A percentile compares a stretch with the other conserved stretches of the same genome.
Evolutionary conservation across 1,140 invertebrate genomes (phyloP).

Genomic region (Ridgeia piscesae): DNA sequence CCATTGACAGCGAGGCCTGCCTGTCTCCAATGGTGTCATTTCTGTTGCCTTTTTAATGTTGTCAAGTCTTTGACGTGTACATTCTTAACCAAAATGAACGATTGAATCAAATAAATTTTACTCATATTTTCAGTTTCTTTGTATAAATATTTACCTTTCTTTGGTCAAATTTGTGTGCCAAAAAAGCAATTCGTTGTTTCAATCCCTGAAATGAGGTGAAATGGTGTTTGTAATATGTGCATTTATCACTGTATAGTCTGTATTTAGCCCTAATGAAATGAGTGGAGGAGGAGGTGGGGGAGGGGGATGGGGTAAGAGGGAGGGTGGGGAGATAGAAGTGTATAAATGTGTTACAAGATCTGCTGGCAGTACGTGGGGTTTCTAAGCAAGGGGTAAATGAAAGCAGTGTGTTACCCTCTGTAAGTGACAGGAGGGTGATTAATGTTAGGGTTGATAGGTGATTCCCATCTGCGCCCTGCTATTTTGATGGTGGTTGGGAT

Average conservation of each 20-base stretch:
- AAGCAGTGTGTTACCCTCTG: not conserved
- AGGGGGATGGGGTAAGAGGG: too few relatives aligned
- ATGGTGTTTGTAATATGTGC: not conserved
- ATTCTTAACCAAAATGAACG: not conserved
- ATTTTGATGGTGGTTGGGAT: slow-evolving; percentile 1
- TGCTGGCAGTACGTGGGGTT: not conserved
- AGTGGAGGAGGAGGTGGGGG: too few relatives aligned
- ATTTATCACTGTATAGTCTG: too few relatives aligned
- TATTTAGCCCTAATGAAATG: too few relatives aligned
- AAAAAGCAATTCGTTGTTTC: too few relatives aligned
- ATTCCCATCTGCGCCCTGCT: not conserved
- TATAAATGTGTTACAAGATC: not conserved
- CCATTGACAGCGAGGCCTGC: not conserved
- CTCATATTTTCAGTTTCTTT: too few relatives aligned
- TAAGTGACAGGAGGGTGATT: not conserved
- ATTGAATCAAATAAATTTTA: not conserved
- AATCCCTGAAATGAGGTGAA: not conserved
- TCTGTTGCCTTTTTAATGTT: not conserved
- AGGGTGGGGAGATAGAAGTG: too few relatives aligned
- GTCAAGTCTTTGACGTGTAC: not conserved
- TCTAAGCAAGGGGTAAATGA: not conserved
- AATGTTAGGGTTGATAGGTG: not conserved
- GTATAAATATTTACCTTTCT: not conserved
- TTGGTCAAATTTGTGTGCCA: not conserved
- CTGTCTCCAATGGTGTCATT: not conserved